These are phyloP conservation scores for Myotis findleyi DNA, from an alignment of 2,797 vertebrate genomes.

Conservation along the genomic window DNA sequence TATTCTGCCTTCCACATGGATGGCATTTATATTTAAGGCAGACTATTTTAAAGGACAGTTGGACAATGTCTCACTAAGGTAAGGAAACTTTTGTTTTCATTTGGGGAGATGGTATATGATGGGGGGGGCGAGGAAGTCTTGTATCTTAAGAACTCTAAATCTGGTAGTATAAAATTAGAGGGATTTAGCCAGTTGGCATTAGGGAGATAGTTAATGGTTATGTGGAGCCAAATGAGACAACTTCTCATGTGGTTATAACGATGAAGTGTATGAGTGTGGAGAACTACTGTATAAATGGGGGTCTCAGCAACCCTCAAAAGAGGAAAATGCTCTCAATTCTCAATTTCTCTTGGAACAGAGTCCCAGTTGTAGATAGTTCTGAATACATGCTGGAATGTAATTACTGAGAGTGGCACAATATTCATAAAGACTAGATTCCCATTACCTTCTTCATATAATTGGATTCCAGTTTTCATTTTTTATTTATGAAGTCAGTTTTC, in stretches of 20 bases:
- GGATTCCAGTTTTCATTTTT: conserved; percentile 72
- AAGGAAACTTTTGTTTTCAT: background rate
- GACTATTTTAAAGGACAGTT: background rate
- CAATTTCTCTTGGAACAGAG: background rate
- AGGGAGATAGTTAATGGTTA: background rate
- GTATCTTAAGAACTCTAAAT: background rate
- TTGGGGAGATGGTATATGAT: background rate
- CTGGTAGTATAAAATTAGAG: background rate
- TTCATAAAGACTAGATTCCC: conserved; percentile 54
- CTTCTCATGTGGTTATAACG: background rate
- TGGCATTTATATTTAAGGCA: background rate
- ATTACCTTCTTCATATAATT: conserved; percentile 67
- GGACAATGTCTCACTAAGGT: background rate
- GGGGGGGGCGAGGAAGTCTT: background rate
- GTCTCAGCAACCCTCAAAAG: background rate
- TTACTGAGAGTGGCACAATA: conserved; percentile 57
- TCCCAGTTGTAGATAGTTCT: conserved; percentile 39
- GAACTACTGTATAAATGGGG: background rate
- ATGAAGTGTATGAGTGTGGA: background rate
- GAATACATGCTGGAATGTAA: conserved; percentile 51
- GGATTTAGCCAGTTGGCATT: background rate
- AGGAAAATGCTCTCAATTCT: background rate
- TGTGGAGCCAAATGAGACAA: background rate
- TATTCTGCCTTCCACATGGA: background rate
- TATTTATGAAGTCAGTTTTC: conserved; percentile 74